These are phyloP conservation scores for Nesidiocoris tenuis DNA, from an alignment of 2,888 invertebrate genomes.

Conservation along the genomic window DNA sequence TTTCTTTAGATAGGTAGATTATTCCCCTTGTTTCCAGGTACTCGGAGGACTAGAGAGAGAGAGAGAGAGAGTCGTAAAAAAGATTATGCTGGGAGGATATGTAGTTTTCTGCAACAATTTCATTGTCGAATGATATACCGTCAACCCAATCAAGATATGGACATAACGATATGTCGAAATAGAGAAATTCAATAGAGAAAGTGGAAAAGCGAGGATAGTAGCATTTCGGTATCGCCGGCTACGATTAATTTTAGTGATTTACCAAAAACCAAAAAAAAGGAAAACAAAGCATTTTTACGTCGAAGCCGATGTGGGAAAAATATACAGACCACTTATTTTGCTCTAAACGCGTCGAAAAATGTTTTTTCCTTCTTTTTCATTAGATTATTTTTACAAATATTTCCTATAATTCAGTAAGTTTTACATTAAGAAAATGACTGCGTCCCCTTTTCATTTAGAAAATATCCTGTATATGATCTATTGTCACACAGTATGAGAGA, in stretches of 20 bases:
- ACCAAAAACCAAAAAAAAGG: constrained; percentile 8
- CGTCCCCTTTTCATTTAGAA: constrained; percentile 46
- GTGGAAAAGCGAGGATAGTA: constrained; percentile 33
- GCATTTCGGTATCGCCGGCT: constrained; percentile 14
- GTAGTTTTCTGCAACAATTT: constrained; percentile 25
- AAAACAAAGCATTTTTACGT: constrained; percentile 24
- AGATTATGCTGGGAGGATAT: constrained; percentile 35
- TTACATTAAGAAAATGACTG: constrained; percentile 37
- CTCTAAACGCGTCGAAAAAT: constrained; percentile 15
- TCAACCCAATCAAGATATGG: constrained; percentile 15
- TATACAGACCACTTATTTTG: constrained; percentile 37
- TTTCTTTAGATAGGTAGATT: background rate
- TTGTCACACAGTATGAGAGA: constrained; percentile 50
- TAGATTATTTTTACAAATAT: constrained; percentile 15
- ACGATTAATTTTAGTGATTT: constrained; percentile 10
- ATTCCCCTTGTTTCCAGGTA: background rate
- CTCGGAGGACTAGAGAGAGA: background rate
- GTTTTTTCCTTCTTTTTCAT: constrained; percentile 16
- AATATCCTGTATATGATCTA: constrained; percentile 50
- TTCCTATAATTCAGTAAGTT: constrained; percentile 18
- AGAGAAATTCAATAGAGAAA: constrained; percentile 1
- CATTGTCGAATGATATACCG: constrained; percentile 11
- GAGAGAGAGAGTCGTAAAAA: background rate
- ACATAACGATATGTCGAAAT: constrained; percentile 28
- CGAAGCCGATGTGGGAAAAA: constrained; percentile 38